Evolutionary conservation across 2,888 invertebrate species (phyloP), one percentile per base, ranked within the genome.

Genomic region (Cosmia pyralina): DNA sequence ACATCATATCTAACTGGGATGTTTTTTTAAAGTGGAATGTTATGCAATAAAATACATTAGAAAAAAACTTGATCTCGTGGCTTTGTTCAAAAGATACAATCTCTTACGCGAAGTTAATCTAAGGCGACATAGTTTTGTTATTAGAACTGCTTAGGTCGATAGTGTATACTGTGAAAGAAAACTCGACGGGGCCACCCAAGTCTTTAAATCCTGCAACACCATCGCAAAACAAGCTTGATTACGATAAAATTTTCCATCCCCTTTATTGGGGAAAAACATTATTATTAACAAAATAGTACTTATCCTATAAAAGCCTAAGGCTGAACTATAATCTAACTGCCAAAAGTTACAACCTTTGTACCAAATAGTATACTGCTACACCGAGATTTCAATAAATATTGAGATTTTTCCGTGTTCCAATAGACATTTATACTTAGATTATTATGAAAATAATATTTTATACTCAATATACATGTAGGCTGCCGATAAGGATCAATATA

Each of bases 401-500:
- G 15, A 44, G 57, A 52, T 44, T 19, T 57, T 59, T 28, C 17
- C 22, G 17, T 70, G 22, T 41, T 48, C 4, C n/a, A 41, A 59
- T 41, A 53, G 8, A 46, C 28, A 46, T 48, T 68, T 53, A 38
- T 58, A 75, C 41, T 5, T 41, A 41, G 10, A 48, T 53, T n/a
- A 62, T 41, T 41, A 53, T 68, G 41, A 60, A 69, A 73, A 57
- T 57, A 53, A 34, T 41, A 38, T 52, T 52, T 41, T 17, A 59
- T 17, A 75, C 15, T 44, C 6, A 38, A 22, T 38, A 41, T 48
- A 41, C 17, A n/a, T 10, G 38, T 65, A 46, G 57, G 10, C 34
- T 64, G 17, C 15, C 17, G 17, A 64, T 48, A 68, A 15, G 22
- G 19, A 8, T 46, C 41, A 34, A 46, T 28, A 57, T 57, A 50